Evolutionary conservation across 2,888 invertebrate genomes (phyloP).

Genomic region (Volucella zonaria): DNA sequence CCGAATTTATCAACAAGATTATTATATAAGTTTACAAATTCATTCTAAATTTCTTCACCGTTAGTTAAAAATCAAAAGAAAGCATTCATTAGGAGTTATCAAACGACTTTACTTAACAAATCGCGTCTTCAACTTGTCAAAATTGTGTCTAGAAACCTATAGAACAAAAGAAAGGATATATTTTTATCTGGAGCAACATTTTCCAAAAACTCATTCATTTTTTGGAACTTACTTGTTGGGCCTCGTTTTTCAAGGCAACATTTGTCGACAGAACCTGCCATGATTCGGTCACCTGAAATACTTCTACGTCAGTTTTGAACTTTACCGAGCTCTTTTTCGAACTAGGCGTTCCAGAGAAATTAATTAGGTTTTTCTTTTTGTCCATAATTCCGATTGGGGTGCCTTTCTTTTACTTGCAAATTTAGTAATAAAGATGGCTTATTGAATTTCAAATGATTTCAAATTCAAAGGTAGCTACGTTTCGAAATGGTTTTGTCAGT

Average conservation of each 20-base stretch:
- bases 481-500: too few species aligned
- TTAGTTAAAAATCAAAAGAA: neutral
- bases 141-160: constrained; percentile 31
- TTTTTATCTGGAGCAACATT: neutral
- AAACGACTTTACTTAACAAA: constrained; percentile 18
- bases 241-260: constrained; percentile 37
- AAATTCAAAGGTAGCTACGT: neutral
- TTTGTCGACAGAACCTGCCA: constrained; percentile 41
- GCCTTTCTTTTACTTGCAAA: neutral
- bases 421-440: neutral
- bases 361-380: constrained; percentile 2
- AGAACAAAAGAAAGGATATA: neutral
- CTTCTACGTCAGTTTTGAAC: constrained; percentile 50
- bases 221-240: constrained; percentile 27
- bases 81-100: neutral
- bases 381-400: constrained; percentile 11
- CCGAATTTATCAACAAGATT: too few species aligned
- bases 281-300: constrained; percentile 49
- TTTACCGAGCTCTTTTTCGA: constrained; percentile 23
- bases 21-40: too few species aligned
- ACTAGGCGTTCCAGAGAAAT: neutral
- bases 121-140: constrained; percentile 50
- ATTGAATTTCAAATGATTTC: neutral
- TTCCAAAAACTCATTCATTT: neutral
- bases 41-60: too few species aligned